Base-by-base conservation (phyloP, 2,797 vertebrate species). In the Mallotus villosus region DNA sequence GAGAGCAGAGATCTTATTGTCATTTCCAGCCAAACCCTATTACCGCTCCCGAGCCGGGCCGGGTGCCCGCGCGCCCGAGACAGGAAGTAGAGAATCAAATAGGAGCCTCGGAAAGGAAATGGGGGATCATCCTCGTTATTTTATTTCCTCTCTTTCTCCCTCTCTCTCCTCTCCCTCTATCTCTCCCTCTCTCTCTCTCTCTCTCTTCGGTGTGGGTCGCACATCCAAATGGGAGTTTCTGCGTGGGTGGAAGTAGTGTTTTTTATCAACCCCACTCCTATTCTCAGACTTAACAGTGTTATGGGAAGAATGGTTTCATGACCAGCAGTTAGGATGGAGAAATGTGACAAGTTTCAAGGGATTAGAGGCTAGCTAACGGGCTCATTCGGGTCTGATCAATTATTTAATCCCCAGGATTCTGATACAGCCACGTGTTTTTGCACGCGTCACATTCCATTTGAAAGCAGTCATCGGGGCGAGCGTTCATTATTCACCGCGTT, bases 311-410 rank as follows among this genome's bases (percentile, higher is more conserved):
- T 73, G 78, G 4, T 17, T 53, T 17, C 51, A 19, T 8, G 84
- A 85, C 85, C 78, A 76, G 72, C 85, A 71, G 79, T 90, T 85
- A 81, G 69, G 62, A 46, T 55, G 75, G 65, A 76, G 83, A 86
- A 78, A 80, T 82, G 76, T 76, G 73, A 72, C 4, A 53, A 62
- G 74, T 88, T 90, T 78, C 82, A 41, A 67, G 84, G 86, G 84
- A 90, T 86, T 68, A 55, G 73, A 55, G 73, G 67, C 85, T 82
- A 75, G 82, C 85, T 89, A 93, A 92, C 85, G 88, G 86, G 81
- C 87, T 92, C 85, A 90, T 93, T 93, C 87, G 80, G 83, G 83
- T 71, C 79, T 81, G 58, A 72, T 93, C 58, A 89, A 92, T 93
- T 91, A 93, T 92, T 92, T 83, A 90, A 87, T 72, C 75, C 67